Evolutionary conservation across 2,797 vertebrate species (phyloP).

Genomic region (Moxostoma hubbsi): DNA sequence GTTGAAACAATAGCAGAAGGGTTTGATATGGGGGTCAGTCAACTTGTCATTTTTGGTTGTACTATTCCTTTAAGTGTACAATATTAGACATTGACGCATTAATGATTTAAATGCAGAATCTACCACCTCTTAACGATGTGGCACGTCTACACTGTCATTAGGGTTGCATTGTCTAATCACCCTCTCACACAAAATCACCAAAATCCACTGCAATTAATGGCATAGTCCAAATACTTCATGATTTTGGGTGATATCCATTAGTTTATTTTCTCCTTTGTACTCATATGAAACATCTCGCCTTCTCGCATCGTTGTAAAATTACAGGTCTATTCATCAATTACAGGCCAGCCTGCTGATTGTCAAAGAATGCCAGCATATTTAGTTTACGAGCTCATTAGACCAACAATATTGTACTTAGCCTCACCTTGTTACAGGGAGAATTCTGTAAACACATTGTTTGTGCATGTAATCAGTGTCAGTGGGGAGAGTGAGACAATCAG

Average conservation of each 20-base stretch:
- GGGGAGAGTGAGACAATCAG: conserved; percentile 61
- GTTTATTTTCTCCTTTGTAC: conserved; percentile 43
- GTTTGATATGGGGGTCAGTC: too few relatives aligned
- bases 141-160: neutral
- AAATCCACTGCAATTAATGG: conserved; percentile 29
- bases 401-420: conserved; percentile 73
- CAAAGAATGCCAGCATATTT: conserved; percentile 69
- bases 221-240: conserved; percentile 2
- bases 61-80: too few relatives aligned
- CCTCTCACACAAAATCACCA: conserved; percentile 40
- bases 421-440: conserved; percentile 69
- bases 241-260: conserved; percentile 13
- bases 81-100: too few relatives aligned
- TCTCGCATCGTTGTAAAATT: conserved; percentile 55
- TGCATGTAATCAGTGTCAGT: conserved; percentile 67
- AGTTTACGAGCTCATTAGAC: conserved; percentile 72
- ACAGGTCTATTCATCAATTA: conserved; percentile 65
- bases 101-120: neutral
- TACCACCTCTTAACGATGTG: neutral
- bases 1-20: too few relatives aligned
- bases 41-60: too few relatives aligned
- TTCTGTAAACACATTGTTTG: conserved; percentile 73
- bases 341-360: conserved; percentile 60
- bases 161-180: conserved; percentile 33
- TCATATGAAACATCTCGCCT: conserved; percentile 37